Conservation (phyloP, 2,888 invertebrate species). For the Tiphia femorata region DNA sequence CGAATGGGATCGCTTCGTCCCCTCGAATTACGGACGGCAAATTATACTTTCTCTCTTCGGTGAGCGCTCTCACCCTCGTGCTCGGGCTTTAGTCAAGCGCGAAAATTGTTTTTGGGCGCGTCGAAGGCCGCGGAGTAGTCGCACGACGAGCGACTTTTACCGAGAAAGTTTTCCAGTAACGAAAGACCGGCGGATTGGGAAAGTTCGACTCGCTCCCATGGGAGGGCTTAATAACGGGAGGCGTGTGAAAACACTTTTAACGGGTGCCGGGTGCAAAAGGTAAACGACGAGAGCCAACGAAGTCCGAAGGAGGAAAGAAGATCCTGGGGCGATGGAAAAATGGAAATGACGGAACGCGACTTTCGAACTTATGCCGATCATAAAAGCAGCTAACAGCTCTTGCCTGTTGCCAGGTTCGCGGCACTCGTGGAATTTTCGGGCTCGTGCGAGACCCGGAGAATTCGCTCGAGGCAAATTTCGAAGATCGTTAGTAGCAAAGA, state of each 20-base stretch:
- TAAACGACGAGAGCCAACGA: neutral
- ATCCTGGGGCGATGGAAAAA: neutral
- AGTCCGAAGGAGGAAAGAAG: neutral
- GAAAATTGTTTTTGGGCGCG: neutral
- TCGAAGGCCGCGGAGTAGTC: neutral
- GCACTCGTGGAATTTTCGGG: no score
- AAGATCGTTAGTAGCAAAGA: no score
- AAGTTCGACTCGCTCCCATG: neutral
- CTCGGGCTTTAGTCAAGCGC: no score
- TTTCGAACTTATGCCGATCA: constrained; percentile 9
- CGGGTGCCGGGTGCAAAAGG: neutral
- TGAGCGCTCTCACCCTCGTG: no score
- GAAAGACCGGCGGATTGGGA: neutral
- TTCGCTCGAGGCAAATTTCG: no score
- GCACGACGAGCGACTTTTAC: neutral
- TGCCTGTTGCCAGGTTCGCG: no score
- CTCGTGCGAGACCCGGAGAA: no score
- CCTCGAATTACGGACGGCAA: no score
- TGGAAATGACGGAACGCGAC: neutral
- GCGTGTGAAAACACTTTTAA: neutral
- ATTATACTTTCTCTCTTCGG: no score
- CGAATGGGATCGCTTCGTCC: no score
- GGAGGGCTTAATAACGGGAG: neutral
- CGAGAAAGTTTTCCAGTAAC: neutral
- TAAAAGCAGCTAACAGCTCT: no score